Percentiles rank a stretch among this genome's conserved stretches.
Conservation (phyloP, 2,888 invertebrate genomes). For the Drosophila prostipennis region DNA sequence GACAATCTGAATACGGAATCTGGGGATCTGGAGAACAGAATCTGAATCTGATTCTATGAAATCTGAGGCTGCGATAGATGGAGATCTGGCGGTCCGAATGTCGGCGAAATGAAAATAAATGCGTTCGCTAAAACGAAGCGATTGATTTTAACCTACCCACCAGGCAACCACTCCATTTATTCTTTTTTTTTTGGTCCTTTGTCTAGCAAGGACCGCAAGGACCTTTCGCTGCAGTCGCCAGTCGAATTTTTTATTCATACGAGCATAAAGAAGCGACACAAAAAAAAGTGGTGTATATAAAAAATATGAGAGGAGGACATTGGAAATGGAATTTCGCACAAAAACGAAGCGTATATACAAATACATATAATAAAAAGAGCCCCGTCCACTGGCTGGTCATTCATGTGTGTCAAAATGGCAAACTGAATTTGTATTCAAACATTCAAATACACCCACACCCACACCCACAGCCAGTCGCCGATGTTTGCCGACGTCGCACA, state of each 20-base stretch:
- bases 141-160: constrained; percentile 79
- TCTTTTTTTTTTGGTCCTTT: constrained; percentile 12
- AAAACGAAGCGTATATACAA: neutral
- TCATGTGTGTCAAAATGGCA: constrained; percentile 79
- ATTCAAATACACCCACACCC: constrained; percentile 62
- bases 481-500: constrained; percentile 56
- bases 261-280: constrained; percentile 41
- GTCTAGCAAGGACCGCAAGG: constrained; percentile 37
- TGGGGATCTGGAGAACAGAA: constrained; percentile 20
- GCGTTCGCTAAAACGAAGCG: constrained; percentile 81
- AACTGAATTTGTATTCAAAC: constrained; percentile 75
- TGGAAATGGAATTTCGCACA: constrained; percentile 36
- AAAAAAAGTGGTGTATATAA: constrained; percentile 17
- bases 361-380: constrained; percentile 1
- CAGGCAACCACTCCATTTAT: neutral
- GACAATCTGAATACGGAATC: constrained; percentile 60
- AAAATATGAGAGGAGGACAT: constrained; percentile 25
- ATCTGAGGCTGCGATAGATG: constrained; percentile 1
- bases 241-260: constrained; percentile 63
- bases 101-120: constrained; percentile 82
- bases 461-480: constrained; percentile 18
- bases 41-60: constrained; percentile 12
- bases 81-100: constrained; percentile 69
- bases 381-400: constrained; percentile 64
- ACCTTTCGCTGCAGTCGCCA: constrained; percentile 28